Conservation (phyloP, 2,113 vertebrate genomes). For the Phalacrocorax brasilianus region DNA sequence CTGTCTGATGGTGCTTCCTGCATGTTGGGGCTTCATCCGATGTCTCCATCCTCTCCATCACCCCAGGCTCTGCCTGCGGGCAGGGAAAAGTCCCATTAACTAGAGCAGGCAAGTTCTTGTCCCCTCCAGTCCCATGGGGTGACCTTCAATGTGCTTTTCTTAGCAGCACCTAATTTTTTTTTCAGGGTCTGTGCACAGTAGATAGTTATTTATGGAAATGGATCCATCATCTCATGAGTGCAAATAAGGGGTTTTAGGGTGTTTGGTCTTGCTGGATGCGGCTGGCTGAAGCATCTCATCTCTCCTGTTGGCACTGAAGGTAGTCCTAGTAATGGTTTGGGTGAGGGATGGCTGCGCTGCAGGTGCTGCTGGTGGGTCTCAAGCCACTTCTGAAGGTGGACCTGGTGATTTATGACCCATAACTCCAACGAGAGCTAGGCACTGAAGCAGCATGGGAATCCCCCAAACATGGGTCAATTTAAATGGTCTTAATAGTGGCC, state of each 20-base stretch:
- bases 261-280: background rate
- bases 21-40: conserved; percentile 1
- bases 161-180: background rate
- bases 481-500: background rate
- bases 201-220: background rate
- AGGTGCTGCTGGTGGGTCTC: background rate
- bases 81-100: conserved; percentile 65
- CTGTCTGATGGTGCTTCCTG: conserved; percentile 45
- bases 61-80: conserved; percentile 56
- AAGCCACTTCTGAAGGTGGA: background rate
- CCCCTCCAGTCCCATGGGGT: background rate
- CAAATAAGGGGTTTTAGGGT: background rate
- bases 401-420: accelerated
- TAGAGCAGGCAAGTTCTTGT: background rate
- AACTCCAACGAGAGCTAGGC: background rate
- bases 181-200: background rate
- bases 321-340: background rate
- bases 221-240: background rate
- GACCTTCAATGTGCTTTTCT: background rate
- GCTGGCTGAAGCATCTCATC: background rate
- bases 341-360: accelerated
- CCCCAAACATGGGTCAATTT: background rate
- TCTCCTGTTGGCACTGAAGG: background rate
- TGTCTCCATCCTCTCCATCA: conserved; percentile 35
- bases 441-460: background rate